A percentile compares a stretch with the other conserved stretches of the same genome.
phyloP scores from a whole-genome alignment of 2,113 vertebrate genomes.

The Apus apus region DNA sequence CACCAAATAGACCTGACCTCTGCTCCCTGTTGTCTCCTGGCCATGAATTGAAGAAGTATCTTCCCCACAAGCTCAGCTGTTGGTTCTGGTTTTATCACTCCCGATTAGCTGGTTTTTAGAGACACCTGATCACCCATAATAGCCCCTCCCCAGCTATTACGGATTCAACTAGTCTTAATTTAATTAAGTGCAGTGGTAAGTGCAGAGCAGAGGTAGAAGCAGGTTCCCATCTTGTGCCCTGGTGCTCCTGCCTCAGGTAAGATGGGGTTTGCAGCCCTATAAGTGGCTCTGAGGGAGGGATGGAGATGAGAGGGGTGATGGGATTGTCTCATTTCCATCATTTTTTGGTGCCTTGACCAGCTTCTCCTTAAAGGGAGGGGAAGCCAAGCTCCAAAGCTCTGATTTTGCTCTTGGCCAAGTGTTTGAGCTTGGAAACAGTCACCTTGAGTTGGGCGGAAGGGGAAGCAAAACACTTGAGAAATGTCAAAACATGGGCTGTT shows the following conservation, averaged over 20 bases:
- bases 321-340: accelerated
- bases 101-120: neutral
- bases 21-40: neutral
- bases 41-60: neutral
- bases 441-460: slow-evolving; percentile 1
- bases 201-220: neutral
- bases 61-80: neutral
- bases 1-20: neutral
- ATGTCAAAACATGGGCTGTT: slow-evolving; percentile 15
- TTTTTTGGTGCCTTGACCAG: neutral
- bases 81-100: neutral
- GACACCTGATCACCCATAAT: neutral
- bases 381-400: neutral
- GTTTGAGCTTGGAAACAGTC: neutral
- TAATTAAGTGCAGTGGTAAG: neutral
- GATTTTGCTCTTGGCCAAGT: neutral
- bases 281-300: neutral
- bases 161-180: neutral
- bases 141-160: neutral
- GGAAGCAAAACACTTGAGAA: slow-evolving; percentile 34
- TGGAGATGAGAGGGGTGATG: neutral
- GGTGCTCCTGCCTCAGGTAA: neutral
- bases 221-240: neutral
- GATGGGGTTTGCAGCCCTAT: accelerated
- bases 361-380: neutral